Percentiles rank a stretch among this genome's conserved stretches.
Conservation (phyloP, 1,140 invertebrate species). For the Hylaeus anthracinus region DNA sequence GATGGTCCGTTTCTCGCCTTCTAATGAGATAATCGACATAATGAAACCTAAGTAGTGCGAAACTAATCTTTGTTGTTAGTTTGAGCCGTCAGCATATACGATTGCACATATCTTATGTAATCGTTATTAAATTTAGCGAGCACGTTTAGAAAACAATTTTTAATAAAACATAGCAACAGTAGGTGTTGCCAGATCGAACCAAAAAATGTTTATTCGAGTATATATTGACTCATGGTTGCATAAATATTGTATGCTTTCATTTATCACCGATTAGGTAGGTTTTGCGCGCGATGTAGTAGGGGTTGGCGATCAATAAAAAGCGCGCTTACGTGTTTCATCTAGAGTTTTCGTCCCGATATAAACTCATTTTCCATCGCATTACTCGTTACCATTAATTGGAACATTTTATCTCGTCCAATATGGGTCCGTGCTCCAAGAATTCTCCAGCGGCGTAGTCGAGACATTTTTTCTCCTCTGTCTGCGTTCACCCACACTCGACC, state of each 20-base stretch:
- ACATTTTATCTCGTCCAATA: not conserved
- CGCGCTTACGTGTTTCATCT: not conserved
- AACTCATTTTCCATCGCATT: not conserved
- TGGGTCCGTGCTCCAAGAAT: constrained; percentile 4
- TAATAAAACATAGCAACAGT: not conserved
- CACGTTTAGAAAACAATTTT: not conserved
- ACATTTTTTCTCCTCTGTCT: constrained; percentile 18
- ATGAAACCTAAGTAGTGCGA: not conserved
- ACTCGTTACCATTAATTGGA: constrained; percentile 12
- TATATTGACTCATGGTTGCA: too few relatives aligned
- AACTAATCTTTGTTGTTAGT: not conserved
- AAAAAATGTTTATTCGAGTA: not conserved
- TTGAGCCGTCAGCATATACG: too few relatives aligned
- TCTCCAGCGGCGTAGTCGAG: constrained; percentile 22
- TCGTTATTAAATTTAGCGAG: not conserved
- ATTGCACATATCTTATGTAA: not conserved
- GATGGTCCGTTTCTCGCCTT: not conserved
- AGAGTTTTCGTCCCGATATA: not conserved
- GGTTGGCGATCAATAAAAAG: not conserved
- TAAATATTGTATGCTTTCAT: too few relatives aligned
- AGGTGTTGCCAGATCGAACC: not conserved
- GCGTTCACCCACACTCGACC: constrained; percentile 13
- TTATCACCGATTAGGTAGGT: not conserved
- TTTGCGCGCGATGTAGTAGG: not conserved
- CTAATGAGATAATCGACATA: constrained; percentile 2